Conservation (phyloP, 2,113 vertebrate species). For the Otolemur garnettii region DNA sequence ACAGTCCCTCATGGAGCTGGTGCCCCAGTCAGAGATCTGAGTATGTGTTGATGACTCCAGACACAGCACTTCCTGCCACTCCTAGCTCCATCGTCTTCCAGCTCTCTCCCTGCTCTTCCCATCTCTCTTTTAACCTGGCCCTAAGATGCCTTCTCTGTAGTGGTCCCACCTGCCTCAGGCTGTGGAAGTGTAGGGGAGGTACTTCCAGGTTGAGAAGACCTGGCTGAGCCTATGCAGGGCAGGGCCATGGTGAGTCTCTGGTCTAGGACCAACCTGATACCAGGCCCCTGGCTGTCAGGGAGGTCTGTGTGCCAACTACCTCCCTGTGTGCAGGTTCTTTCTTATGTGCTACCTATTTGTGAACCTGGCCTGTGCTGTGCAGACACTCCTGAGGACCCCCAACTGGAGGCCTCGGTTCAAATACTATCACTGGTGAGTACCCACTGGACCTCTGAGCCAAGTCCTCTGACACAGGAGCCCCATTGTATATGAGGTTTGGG, state of each 20-base stretch:
- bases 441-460: neutral
- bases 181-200: neutral
- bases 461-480: neutral
- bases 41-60: neutral
- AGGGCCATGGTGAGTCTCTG: neutral
- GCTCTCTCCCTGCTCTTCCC: neutral
- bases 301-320: neutral
- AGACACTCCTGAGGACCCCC: slow-evolving; percentile 96
- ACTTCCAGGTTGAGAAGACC: neutral
- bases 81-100: neutral
- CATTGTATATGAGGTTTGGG: neutral
- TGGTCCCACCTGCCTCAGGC: neutral
- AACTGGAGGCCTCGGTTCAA: slow-evolving; percentile 98
- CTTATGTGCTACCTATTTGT: slow-evolving; percentile 99
- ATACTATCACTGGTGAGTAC: slow-evolving; percentile 97
- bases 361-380: slow-evolving; percentile 98
- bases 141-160: neutral
- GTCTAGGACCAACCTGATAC: neutral
- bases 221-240: neutral
- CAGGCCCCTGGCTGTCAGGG: neutral
- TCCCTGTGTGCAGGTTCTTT: slow-evolving; percentile 93
- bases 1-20: neutral
- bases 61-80: neutral
- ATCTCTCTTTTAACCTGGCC: neutral
- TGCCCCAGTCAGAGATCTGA: neutral